Conservation (phyloP, 2,888 invertebrate species). For the Oscheius sp. region DNA sequence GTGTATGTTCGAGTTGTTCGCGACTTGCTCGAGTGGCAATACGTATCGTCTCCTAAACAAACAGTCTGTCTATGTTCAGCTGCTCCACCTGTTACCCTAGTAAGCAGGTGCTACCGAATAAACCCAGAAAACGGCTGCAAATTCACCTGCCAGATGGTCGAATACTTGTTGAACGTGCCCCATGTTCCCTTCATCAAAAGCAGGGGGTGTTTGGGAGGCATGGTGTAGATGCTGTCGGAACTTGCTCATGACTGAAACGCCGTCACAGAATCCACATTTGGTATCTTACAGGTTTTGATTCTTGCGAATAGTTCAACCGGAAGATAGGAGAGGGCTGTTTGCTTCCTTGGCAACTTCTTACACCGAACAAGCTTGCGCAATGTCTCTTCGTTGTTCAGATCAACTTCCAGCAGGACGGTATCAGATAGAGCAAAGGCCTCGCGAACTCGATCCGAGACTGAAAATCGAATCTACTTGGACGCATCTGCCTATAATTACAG, state of each 20-base stretch:
- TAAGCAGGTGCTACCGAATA: slow-evolving; percentile 11
- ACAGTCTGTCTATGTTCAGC: slow-evolving; percentile 17
- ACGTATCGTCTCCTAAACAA: slow-evolving; percentile 35
- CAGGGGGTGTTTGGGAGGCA: slow-evolving; percentile 37
- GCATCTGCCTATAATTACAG: slow-evolving; percentile 36
- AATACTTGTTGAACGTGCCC: slow-evolving; percentile 38
- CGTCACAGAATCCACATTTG: neutral
- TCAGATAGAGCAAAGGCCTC: slow-evolving; percentile 76
- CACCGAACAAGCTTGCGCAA: slow-evolving; percentile 60
- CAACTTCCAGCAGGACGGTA: slow-evolving; percentile 77
- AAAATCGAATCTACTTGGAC: slow-evolving; percentile 43
- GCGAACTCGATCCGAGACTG: slow-evolving; percentile 77
- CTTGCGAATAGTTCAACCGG: slow-evolving; percentile 75
- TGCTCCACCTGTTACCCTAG: slow-evolving; percentile 17
- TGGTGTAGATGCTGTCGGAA: slow-evolving; percentile 36
- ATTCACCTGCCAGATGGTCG: slow-evolving; percentile 30
- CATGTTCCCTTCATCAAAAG: slow-evolving; percentile 31
- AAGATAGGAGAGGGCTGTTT: slow-evolving; percentile 69
- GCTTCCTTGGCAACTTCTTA: slow-evolving; percentile 58
- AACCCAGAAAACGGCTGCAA: neutral
- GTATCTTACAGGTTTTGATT: slow-evolving; percentile 73
- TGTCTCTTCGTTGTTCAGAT: slow-evolving; percentile 77
- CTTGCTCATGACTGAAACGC: slow-evolving; percentile 34
- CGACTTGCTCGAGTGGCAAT: slow-evolving; percentile 34
- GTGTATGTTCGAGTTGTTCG: slow-evolving; percentile 32